Percentiles rank a stretch among this genome's conserved stretches.
These are phyloP conservation scores for Bovichtus variegatus DNA, from an alignment of 2,797 vertebrate genomes.

Conservation along the genomic window DNA sequence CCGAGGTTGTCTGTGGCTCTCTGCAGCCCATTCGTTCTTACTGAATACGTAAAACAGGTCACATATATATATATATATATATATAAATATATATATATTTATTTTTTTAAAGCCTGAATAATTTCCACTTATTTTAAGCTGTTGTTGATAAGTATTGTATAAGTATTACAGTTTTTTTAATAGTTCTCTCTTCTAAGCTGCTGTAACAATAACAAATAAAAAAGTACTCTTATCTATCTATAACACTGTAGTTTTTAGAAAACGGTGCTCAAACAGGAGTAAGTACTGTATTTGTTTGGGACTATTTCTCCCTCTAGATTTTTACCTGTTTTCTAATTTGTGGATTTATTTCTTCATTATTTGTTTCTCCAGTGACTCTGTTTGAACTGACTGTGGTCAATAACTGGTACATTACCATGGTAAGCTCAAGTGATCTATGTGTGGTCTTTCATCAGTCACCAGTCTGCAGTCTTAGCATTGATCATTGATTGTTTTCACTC, in stretches of 20 bases:
- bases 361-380: slow-evolving; percentile 89
- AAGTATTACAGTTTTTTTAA: no score
- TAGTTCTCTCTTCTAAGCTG: no score
- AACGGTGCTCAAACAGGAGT: no score
- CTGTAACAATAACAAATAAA: no score
- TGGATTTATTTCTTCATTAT: neutral
- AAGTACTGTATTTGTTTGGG: neutral
- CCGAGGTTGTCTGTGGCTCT: neutral
- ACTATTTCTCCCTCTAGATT: neutral
- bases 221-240: no score
- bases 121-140: neutral
- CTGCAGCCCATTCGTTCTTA: neutral
- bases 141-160: neutral
- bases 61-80: neutral
- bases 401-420: slow-evolving; percentile 99
- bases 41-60: neutral
- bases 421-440: slow-evolving; percentile 69
- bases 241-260: no score
- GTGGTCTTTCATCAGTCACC: neutral
- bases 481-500: slow-evolving; percentile 17
- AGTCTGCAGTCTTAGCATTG: slow-evolving; percentile 7
- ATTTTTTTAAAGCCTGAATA: neutral
- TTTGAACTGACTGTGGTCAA: slow-evolving; percentile 99
- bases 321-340: neutral
- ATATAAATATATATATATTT: neutral